Conservation (phyloP, 1,140 invertebrate genomes). For the Whitmania pigra region DNA sequence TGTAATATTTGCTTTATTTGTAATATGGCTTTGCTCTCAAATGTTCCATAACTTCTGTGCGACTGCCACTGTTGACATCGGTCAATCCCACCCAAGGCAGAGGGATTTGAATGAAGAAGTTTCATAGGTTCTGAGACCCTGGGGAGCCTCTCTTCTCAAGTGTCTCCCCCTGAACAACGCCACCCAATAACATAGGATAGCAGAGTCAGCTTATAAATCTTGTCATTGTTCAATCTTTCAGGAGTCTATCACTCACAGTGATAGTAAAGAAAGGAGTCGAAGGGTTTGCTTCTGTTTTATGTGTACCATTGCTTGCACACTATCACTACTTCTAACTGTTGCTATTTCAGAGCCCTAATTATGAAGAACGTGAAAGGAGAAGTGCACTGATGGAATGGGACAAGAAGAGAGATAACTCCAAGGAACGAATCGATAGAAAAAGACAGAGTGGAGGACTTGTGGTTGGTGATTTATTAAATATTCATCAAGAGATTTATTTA, state of each 20-base stretch:
- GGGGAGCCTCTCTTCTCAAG: not conserved
- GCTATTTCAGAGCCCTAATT: slow-evolving; percentile 1
- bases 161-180: not conserved
- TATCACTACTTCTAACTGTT: not conserved
- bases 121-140: not conserved
- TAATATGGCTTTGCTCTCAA: no score
- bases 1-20: no score
- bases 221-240: slow-evolving; percentile 5
- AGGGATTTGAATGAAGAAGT: not conserved
- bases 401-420: not conserved
- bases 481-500: not conserved
- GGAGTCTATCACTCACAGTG: not conserved
- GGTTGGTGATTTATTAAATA: not conserved
- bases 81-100: not conserved
- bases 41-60: no score
- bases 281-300: not conserved
- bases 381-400: slow-evolving; percentile 3
- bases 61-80: no score
- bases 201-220: slow-evolving; percentile 3
- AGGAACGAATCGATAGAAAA: slow-evolving; percentile 8
- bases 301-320: not conserved
- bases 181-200: not conserved
- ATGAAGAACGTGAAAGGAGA: not conserved
- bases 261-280: not conserved
- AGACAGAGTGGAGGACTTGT: slow-evolving; percentile 4